Base-by-base conservation (phyloP, 2,113 vertebrate genomes). In the Grantiella picta region DNA sequence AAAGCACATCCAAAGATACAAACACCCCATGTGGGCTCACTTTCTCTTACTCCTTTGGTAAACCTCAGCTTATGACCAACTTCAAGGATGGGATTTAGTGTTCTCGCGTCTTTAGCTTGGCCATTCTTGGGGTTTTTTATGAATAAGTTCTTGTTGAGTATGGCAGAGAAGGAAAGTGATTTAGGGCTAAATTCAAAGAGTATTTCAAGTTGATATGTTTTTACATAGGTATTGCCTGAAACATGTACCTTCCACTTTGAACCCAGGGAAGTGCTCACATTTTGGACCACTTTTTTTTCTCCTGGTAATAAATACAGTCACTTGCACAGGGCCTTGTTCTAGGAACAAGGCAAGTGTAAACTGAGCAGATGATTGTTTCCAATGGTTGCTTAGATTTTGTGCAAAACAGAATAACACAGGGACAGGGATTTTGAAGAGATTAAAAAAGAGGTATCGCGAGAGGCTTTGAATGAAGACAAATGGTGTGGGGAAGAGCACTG, bases 391-490 rank as follows among this genome's bases (percentile, higher is more conserved):
- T 57, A 91, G 47, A 64, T 45, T 53, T 94, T 65, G 45, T 36
- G 76, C n/a, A 52, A 82, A 92, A 50, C 20, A 82, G 63, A 86
- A n/a, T 68, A 93, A 89, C 17, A 53, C 40, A 94, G 49, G n/a
- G 61, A 95, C 89, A 96, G 86, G 73, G 87, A 89, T 89, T 96
- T 86, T 64, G 28, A 68, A 89, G 76, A 68, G 40, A 86, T 89
- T 69, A 73, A 54, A 49, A 90, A 94, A 94, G 79, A 92, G 69
- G 82, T 89, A 92, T 86, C 7, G 1, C 3, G 8, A 92, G 72
- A 96, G 82, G 61, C 80, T 90, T 68, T 22, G 10, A 94, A 97
- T 84, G 86, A 69, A 97, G 94, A 97, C 84, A 96, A 97, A 97
- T 93, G 85, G 90, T 93, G 89, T 70, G 86, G 89, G 54, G 78